Percentiles rank a stretch among this genome's conserved stretches.
Evolutionary conservation across 2,113 vertebrate genomes (phyloP).

Genomic region (Vidua chalybeata): DNA sequence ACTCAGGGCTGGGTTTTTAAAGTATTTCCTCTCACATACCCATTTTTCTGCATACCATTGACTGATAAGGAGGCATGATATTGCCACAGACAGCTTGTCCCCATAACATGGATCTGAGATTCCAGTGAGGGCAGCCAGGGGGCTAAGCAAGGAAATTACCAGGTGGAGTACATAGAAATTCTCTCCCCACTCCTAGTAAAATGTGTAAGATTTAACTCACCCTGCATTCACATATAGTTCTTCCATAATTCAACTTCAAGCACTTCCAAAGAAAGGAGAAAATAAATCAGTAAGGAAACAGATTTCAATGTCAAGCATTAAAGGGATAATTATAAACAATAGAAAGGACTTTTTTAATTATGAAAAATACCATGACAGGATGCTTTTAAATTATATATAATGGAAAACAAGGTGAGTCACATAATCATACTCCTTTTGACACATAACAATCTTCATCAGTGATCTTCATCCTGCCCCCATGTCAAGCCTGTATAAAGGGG

Average conservation of each 20-base stretch:
- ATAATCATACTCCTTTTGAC: conserved; percentile 70
- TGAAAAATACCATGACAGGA: conserved; percentile 67
- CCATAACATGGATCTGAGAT: background rate
- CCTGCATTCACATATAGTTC: background rate
- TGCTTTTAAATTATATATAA: conserved; percentile 69
- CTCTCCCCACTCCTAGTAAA: background rate
- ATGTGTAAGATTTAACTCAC: background rate
- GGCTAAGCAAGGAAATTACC: background rate
- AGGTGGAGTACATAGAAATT: background rate
- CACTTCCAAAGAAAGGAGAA: conserved; percentile 35
- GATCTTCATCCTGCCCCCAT: conserved; percentile 54
- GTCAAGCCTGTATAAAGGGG: conserved; percentile 53
- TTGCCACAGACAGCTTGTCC: background rate
- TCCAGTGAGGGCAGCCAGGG: background rate
- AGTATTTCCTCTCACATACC: background rate
- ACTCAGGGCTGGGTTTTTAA: background rate
- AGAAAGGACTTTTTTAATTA: conserved; percentile 64
- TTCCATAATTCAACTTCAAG: conserved; percentile 16
- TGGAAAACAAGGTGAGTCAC: conserved; percentile 71
- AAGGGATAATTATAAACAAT: conserved; percentile 71
- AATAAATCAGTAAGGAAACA: conserved; percentile 53
- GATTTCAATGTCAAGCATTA: conserved; percentile 63
- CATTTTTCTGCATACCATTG: background rate
- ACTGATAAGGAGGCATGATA: background rate
- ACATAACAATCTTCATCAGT: conserved; percentile 62